Percentiles rank a stretch among this genome's conserved stretches.
phyloP scores from a whole-genome alignment of 2,113 vertebrate species.

The Thunnus maccoyii region DNA sequence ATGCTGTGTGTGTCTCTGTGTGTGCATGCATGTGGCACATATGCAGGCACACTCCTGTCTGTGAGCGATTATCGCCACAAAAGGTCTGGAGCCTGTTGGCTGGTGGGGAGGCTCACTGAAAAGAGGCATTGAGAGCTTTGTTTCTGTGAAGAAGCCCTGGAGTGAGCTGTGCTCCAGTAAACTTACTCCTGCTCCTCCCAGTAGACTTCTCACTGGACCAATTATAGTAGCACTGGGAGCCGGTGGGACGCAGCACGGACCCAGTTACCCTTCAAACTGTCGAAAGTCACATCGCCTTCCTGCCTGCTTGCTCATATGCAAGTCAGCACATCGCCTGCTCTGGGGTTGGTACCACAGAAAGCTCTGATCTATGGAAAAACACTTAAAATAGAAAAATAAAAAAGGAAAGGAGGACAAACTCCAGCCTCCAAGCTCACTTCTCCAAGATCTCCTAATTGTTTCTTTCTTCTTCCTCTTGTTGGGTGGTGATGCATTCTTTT shows the following conservation, averaged over 20 bases:
- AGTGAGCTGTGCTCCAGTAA: constrained; percentile 39
- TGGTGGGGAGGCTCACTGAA: too few relatives aligned
- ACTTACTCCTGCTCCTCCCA: too few relatives aligned
- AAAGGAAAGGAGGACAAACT: constrained; percentile 1
- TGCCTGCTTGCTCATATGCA: constrained; percentile 10
- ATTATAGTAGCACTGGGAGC: too few relatives aligned
- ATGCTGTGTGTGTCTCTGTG: not conserved
- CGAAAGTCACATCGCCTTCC: too few relatives aligned
- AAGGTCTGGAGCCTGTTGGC: too few relatives aligned
- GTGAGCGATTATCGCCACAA: too few relatives aligned
- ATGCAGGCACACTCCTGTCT: too few relatives aligned
- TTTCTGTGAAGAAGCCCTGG: not conserved
- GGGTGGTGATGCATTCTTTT: not conserved
- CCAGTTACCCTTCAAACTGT: constrained; percentile 56
- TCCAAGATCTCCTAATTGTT: not conserved
- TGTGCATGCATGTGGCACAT: too few relatives aligned
- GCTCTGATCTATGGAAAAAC: constrained; percentile 26
- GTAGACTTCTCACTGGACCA: too few relatives aligned
- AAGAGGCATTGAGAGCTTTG: too few relatives aligned
- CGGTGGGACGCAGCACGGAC: not conserved
- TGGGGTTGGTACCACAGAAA: constrained; percentile 14
- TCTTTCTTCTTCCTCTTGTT: not conserved
- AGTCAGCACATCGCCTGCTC: constrained; percentile 10
- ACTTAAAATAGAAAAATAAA: not conserved
- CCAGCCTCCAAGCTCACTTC: constrained; percentile 10